Base-by-base conservation (phyloP, 1,140 invertebrate species). In the Dysdera silvatica region DNA sequence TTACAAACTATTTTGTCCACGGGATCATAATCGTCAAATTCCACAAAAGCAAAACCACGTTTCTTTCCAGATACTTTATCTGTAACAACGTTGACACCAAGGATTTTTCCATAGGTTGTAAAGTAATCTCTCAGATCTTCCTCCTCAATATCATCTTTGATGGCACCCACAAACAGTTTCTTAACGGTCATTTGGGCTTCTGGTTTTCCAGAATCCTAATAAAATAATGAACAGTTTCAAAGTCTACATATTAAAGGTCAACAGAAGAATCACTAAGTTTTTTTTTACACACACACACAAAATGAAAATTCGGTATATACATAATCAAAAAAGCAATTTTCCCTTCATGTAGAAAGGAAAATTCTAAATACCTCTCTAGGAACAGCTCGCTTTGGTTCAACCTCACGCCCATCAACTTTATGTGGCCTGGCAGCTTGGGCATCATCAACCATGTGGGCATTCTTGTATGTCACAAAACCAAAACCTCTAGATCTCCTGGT, bases 1-100 rank as follows among this genome's bases (percentile, higher is more conserved):
- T 67, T 70, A 69, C 70, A 62, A 7, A 91, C 90, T 72, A 94
- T 87, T 81, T 96, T 95, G 72, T 96, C 93, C 61, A 97, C 94
- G n/a, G 92, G 87, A 79, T 96, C 93, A 76, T 95, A 95, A 74
- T 96, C 93, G 75, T 95, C 91, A 74, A 94, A 97, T 76, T 94
- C 91, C 20, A 97, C 87, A 75, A 97, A 96, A 12, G 88, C 91
- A 77, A 96, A 96, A 10, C 92, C 92, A 45, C 92, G 80, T 65
- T 91, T 92, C 73, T 93, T 94, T 23, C 90, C 89, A 6, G 89
- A 92, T 54, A 87, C 87, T 65, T 79, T 77, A 57, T 95, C 91
- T 1, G 85, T 89, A n/a, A 96, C 90, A 67, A 96, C 85, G 68
- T 88, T 89, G 18, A 91, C 85, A 41, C 87, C 87, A 16, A 86